Evolutionary conservation across 2,113 vertebrate species (phyloP), one percentile per base, ranked within the genome.

Genomic region (Plotosus lineatus): DNA sequence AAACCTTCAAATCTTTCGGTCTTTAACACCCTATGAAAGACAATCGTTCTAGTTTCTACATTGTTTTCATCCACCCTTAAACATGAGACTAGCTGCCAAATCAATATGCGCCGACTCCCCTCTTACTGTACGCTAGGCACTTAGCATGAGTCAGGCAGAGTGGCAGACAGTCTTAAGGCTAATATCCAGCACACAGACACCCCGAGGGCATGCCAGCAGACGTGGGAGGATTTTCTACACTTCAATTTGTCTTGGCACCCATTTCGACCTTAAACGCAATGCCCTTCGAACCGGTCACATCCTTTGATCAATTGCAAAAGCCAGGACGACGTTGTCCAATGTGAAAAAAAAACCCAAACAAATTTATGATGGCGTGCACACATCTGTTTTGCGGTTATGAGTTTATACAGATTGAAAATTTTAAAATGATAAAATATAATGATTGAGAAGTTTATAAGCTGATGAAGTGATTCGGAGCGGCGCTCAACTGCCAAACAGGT

Each of bases 11-110:
- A 44, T 17, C 15, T 46, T 44, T 23, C 19, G 12, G 23, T 31
- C 65, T 55, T 1, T 31, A n/a, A 21, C 8, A 4, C 63, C 2
- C 12, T n/a, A 7, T 56, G n/a, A 61, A 61, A 61, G 28, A 12
- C 15, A 33, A 7, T 21, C 19, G 38, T 46, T 42, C 31, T n/a
- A 17, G 40, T 21, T 9, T 48, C 2, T 12, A 14, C 42, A 40
- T 11, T 12, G 23, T 28, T 91, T 90, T 92, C 87, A 91, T 89
- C 88, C 88, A 77, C 33, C 76, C 72, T 82, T 79, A 82, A 83
- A 78, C 84, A 55, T 48, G 79, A 58, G 83, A 85, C 77, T 82
- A 76, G 81, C 73, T 81, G 72, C 81, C 77, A 83, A 84, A 85
- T 87, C 84, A 84, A 84, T 87, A 84, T 23, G 40, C 71, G 78